Percentiles rank a stretch among this genome's conserved stretches.
Evolutionary conservation across 2,797 vertebrate species (phyloP).

Genomic region (Microtus agrestis): DNA sequence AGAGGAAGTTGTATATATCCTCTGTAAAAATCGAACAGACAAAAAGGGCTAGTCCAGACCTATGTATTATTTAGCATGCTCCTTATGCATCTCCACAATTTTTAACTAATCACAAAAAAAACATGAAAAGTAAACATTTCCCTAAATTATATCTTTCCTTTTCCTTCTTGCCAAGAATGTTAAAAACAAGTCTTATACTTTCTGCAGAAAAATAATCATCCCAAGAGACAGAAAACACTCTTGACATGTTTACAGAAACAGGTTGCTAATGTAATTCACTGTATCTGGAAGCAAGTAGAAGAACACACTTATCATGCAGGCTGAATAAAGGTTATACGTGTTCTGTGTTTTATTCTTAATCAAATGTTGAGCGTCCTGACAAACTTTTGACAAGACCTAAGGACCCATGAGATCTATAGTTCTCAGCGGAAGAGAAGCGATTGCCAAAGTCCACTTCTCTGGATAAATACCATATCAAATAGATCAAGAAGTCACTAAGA

Average conservation of each 20-base stretch:
- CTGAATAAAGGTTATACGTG: constrained; percentile 84
- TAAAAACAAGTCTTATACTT: constrained; percentile 84
- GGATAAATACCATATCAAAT: constrained; percentile 74
- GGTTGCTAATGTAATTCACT: constrained; percentile 87
- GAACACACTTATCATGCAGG: constrained; percentile 83
- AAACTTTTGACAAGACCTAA: constrained; percentile 79
- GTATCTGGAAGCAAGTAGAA: constrained; percentile 81
- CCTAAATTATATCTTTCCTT: constrained; percentile 82
- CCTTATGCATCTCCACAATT: background rate
- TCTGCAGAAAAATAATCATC: constrained; percentile 85
- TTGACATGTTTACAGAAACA: constrained; percentile 88
- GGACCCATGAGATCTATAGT: constrained; percentile 71
- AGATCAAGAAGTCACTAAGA: constrained; percentile 55
- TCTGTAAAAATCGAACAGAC: background rate
- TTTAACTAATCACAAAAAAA: constrained; percentile 41
- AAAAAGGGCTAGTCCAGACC: background rate
- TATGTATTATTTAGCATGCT: background rate
- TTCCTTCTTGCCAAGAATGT: constrained; percentile 80
- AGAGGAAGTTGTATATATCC: background rate
- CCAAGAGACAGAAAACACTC: constrained; percentile 86
- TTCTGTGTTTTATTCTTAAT: constrained; percentile 86
- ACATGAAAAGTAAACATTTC: constrained; percentile 80
- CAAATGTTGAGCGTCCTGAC: constrained; percentile 85
- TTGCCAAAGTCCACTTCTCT: constrained; percentile 76
- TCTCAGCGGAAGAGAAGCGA: constrained; percentile 80